Evolutionary conservation across 1,140 invertebrate genomes (phyloP).

Genomic region (Pectinophora gossypiella): DNA sequence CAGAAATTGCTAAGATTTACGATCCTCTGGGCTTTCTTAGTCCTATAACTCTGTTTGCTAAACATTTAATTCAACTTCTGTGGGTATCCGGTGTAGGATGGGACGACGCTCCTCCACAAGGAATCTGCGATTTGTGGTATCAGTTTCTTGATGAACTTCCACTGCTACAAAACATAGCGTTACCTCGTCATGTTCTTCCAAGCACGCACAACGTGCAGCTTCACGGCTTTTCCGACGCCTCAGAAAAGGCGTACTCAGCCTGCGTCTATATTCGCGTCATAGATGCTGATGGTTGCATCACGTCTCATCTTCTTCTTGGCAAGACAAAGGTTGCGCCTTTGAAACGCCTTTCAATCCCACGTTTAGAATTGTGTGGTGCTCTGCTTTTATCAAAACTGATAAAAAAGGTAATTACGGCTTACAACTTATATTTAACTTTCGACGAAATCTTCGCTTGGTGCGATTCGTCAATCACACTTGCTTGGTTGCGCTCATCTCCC

Average conservation of each 20-base stretch:
- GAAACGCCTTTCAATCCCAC: background rate
- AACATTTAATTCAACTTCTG: background rate
- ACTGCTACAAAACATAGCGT: background rate
- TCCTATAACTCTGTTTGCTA: background rate
- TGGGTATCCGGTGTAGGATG: conserved; percentile 1
- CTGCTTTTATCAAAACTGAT: background rate
- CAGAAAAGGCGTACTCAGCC: background rate
- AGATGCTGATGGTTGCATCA: background rate
- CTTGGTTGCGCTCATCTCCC: conserved; percentile 4
- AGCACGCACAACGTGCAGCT: background rate
- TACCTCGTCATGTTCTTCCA: conserved; percentile 1
- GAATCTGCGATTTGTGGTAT: background rate
- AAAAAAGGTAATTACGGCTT: background rate
- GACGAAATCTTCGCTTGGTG: background rate
- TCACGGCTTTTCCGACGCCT: background rate
- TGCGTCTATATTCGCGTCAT: background rate
- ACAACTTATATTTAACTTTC: background rate
- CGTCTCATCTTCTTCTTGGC: background rate
- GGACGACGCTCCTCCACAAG: background rate
- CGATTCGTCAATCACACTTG: background rate
- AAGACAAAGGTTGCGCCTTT: background rate
- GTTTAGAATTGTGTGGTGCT: background rate
- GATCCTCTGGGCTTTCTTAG: background rate
- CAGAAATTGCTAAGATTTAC: background rate
- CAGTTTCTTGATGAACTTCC: background rate